These are phyloP conservation scores for Bucco capensis DNA, from an alignment of 2,113 vertebrate genomes.

Conservation along the genomic window DNA sequence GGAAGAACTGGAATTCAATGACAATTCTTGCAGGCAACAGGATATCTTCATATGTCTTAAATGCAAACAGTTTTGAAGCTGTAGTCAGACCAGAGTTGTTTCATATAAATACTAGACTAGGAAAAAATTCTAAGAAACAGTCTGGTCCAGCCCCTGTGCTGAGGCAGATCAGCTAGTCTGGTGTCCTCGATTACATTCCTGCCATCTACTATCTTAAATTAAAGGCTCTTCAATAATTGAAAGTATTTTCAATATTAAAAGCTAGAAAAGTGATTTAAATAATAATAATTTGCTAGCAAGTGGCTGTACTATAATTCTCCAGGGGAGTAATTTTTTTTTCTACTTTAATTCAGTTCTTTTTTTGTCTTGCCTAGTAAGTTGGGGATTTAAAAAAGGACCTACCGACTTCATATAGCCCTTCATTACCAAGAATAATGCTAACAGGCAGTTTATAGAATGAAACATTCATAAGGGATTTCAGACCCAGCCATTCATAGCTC, in stretches of 20 bases:
- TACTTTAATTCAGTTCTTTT: background rate
- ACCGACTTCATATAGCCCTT: background rate
- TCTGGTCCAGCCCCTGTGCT: background rate
- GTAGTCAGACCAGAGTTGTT: background rate
- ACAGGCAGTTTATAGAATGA: slow-evolving; percentile 5
- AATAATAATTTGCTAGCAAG: slow-evolving; percentile 19
- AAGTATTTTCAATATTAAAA: slow-evolving; percentile 45
- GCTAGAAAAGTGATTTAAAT: slow-evolving; percentile 39
- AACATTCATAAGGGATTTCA: slow-evolving; percentile 5
- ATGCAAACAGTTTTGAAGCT: background rate
- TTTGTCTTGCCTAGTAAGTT: background rate
- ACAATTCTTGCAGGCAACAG: background rate
- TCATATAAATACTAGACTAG: background rate
- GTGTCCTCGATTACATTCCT: background rate
- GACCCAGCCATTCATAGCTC: background rate
- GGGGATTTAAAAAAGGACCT: background rate
- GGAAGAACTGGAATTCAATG: background rate
- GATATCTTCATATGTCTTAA: background rate
- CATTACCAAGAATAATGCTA: background rate
- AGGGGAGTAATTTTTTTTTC: background rate
- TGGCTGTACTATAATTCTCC: background rate
- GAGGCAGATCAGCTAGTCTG: slow-evolving; percentile 3
- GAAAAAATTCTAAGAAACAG: background rate
- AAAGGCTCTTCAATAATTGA: slow-evolving; percentile 22
- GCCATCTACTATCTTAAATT: slow-evolving; percentile 25